Conservation (phyloP, 2,113 vertebrate species). For the Albula goreensis region DNA sequence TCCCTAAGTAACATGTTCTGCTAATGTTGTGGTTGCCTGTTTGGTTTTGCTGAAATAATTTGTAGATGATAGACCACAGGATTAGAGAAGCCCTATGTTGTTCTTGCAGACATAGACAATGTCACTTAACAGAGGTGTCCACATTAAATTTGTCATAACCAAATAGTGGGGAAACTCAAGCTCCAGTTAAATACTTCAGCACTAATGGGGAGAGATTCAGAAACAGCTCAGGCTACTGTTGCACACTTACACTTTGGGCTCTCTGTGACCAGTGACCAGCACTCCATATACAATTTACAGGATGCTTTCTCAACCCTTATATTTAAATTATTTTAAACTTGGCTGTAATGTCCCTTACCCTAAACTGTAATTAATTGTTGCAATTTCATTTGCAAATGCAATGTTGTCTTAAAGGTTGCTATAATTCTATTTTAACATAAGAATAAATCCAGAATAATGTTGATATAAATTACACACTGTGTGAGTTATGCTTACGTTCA, state of each 20-base stretch:
- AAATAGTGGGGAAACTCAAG: background rate
- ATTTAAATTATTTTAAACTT: slow-evolving; percentile 59
- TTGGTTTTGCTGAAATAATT: background rate
- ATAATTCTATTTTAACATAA: slow-evolving; percentile 63
- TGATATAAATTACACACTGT: slow-evolving; percentile 38
- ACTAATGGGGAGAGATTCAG: background rate
- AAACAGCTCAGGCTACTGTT: background rate
- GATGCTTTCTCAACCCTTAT: background rate
- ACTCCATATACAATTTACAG: background rate
- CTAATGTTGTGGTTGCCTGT: background rate
- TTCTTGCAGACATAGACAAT: background rate
- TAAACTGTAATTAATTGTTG: slow-evolving; percentile 55
- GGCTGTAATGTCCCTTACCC: slow-evolving; percentile 38
- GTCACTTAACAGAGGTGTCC: background rate
- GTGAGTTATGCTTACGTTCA: background rate
- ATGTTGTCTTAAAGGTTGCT: slow-evolving; percentile 54
- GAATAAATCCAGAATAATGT: slow-evolving; percentile 51
- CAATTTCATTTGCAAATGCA: slow-evolving; percentile 40
- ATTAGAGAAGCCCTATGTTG: background rate
- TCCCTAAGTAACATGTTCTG: background rate
- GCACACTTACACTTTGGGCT: no score
- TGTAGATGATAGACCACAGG: background rate
- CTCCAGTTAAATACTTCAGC: background rate
- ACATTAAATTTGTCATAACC: background rate
- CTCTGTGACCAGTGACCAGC: background rate